Evolutionary conservation across 2,797 vertebrate genomes (phyloP), one percentile per base, ranked within the genome.

Genomic region (Schizopygopsis pylzovi): DNA sequence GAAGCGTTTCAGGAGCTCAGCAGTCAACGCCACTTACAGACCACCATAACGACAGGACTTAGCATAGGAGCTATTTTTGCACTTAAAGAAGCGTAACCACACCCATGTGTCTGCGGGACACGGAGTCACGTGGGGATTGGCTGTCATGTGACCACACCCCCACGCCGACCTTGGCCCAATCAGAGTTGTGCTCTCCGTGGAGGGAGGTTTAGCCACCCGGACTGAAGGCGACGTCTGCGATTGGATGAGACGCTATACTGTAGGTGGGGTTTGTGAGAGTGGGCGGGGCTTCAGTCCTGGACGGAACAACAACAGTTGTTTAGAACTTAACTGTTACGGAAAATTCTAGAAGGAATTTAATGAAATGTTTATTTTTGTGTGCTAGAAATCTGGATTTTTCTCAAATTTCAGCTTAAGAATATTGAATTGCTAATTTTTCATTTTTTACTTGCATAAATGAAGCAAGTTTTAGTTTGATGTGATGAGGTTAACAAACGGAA

Each of bases 61-160:
- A 94, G 93, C 94, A 88, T 95, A 95, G 93, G 92, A 92, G 90
- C 94, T 93, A 93, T 95, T 96, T 93, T 94, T 92, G 96, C 95
- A 95, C 94, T 96, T 94, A 93, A 89, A 86, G 94, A 90, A 91
- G 91, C 89, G 78, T 94, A 91, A 92, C 92, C 90, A 93, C 92
- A 92, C 89, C 90, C 91, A 45, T 88, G 88, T 84, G 80, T 78
- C 25, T 67, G 25, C 61, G 71, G 84, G 85, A 82, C 70, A 61
- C 6, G 47, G 87, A 88, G 86, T 25, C 61, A 22, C 25, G 28
- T 79, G 52, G 86, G 67, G 83, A 86, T 72, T 81, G 75, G 79
- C 90, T 72, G 76, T 70, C 79, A 75, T 45, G 59, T 80, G 87
- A 81, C 80, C 37, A 8, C 37, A 33, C 52, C 88, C 87, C 54